Evolutionary conservation across 2,113 vertebrate species (phyloP).

Genomic region (Copsychus sechellarum): DNA sequence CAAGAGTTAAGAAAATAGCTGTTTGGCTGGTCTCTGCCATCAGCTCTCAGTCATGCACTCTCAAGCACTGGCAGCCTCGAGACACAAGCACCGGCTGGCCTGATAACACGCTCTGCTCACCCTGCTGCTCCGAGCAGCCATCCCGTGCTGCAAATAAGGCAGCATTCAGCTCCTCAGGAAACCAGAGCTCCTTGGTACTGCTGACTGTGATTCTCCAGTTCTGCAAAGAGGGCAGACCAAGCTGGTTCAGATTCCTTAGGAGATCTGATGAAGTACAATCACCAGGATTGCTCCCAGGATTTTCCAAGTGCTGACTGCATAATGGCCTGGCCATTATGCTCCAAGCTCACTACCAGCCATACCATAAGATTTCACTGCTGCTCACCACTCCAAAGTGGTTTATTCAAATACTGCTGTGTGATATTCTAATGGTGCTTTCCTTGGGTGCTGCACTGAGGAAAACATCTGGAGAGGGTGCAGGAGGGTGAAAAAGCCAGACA

Average conservation of each 20-base stretch:
- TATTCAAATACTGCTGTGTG: neutral
- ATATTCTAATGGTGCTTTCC: neutral
- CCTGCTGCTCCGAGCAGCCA: neutral
- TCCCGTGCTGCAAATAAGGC: neutral
- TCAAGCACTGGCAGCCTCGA: neutral
- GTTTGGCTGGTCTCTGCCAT: neutral
- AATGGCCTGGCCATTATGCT: neutral
- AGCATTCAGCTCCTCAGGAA: neutral
- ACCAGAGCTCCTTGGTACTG: neutral
- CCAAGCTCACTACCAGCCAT: neutral
- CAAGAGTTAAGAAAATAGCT: conserved; percentile 5
- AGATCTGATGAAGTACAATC: neutral
- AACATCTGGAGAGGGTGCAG: neutral
- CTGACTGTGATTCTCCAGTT: neutral
- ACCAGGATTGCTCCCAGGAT: neutral
- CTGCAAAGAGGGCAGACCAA: neutral
- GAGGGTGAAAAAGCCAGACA: neutral
- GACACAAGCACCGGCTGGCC: rapidly evolving
- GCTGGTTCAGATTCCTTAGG: neutral
- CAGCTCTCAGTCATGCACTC: neutral
- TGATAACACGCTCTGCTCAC: neutral
- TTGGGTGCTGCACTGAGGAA: neutral
- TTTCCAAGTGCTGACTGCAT: neutral
- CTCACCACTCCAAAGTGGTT: neutral
- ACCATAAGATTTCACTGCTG: neutral